Evolutionary conservation across 2,888 invertebrate species (phyloP).

Genomic region (Masnerella sp.): DNA sequence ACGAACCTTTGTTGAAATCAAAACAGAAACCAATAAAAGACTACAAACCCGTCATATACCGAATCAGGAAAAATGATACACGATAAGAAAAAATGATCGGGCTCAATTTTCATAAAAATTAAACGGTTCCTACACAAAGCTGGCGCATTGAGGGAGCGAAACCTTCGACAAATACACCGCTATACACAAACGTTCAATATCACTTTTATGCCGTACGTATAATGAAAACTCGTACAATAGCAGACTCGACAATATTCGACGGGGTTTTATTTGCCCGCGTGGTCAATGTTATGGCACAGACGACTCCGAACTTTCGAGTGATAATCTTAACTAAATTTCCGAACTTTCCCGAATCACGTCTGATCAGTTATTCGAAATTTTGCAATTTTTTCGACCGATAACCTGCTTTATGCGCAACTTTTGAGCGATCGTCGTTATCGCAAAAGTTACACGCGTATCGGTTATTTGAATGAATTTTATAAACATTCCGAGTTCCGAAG

Average conservation of each 20-base stretch:
- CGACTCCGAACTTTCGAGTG: constrained; percentile 36
- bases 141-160: constrained; percentile 41
- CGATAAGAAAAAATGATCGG: constrained; percentile 37
- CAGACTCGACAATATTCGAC: constrained; percentile 50
- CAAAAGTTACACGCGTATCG: no score
- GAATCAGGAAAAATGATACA: constrained; percentile 53
- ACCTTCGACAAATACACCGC: constrained; percentile 56
- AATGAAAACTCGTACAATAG: constrained; percentile 58
- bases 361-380: constrained; percentile 19
- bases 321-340: constrained; percentile 47
- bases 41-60: no score
- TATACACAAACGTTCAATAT: constrained; percentile 54
- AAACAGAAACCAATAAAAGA: no score
- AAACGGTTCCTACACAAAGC: constrained; percentile 43
- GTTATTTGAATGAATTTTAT: no score
- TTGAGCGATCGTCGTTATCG: no score
- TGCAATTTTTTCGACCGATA: no score
- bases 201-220: constrained; percentile 50
- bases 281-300: constrained; percentile 52
- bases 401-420: no score
- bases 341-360: constrained; percentile 31
- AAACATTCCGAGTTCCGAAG: no score
- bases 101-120: constrained; percentile 57
- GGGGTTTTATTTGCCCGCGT: constrained; percentile 52
- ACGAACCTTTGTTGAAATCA: no score